Percentiles rank a stretch among this genome's conserved stretches.
Evolutionary conservation across 2,113 vertebrate genomes (phyloP).

Genomic region (Alaudala cheleensis): DNA sequence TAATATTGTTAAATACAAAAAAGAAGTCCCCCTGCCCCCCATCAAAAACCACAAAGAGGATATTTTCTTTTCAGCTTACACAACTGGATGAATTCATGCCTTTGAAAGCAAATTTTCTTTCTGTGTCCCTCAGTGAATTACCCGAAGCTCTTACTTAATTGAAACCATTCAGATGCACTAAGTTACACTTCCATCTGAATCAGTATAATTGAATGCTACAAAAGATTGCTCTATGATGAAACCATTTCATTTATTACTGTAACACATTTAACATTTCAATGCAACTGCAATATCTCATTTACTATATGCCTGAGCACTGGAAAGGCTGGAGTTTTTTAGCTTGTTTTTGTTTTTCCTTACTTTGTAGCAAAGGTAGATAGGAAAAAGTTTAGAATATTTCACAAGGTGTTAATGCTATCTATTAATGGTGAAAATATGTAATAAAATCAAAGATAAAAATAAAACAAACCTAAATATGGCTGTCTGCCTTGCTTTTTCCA

Average conservation of each 20-base stretch:
- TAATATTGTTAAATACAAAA: not conserved
- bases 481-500: not conserved
- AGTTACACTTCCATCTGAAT: not conserved
- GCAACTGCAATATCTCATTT: not conserved
- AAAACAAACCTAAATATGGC: not conserved
- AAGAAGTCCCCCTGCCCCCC: fast-evolving
- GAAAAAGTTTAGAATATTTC: not conserved
- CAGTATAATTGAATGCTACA: not conserved
- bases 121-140: not conserved
- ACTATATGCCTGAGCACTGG: not conserved
- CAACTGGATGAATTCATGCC: not conserved
- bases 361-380: not conserved
- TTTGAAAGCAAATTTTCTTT: not conserved
- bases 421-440: not conserved
- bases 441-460: not conserved
- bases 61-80: not conserved
- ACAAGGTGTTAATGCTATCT: not conserved
- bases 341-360: not conserved
- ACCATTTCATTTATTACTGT: not conserved
- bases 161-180: not conserved
- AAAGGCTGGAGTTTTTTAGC: not conserved
- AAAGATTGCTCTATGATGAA: not conserved
- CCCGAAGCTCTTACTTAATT: not conserved
- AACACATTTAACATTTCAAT: not conserved
- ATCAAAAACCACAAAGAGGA: not conserved